Base-by-base conservation (phyloP, 2,888 invertebrate genomes). In the Dasysyrphus albostriatus region DNA sequence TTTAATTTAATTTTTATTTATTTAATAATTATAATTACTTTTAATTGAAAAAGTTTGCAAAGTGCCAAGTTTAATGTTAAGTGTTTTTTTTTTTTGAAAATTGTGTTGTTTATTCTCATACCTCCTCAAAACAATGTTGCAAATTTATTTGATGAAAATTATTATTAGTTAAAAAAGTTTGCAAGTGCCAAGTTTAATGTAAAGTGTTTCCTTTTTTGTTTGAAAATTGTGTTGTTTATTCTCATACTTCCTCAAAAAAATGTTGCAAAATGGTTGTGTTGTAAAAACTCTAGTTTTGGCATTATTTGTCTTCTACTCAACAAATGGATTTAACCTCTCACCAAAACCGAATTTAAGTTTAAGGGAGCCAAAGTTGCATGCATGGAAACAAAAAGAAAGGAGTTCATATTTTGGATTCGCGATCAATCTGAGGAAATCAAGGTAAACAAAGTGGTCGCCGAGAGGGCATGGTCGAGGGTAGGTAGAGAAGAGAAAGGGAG, bases 321-420 rank as follows among this genome's bases (percentile, higher is more conserved):
- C 75, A 59, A 83, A 78, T 84, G 88, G 83, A 88, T 92, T 92
- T 85, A 92, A 92, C 67, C 90, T 91, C 67, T 89, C 91, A 82
- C 92, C 92, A 10, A 89, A 88, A 37, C 91, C 92, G 5, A 92
- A 90, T 80, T 49, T 89, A 37, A 89, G 89, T 24, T 90, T 92
- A 37, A 82, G 76, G 19, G 89, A 90, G 8, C 91, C 92, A 4
- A 75, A 88, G 42, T 58, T 90, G 10, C 88, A 88, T 76, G 89
- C 89, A 32, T 89, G 89, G 63, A 90, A 6, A 32, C 2, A 90
- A 1, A 91, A 91, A 88, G 72, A 88, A 8, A 89, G 90, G 70
- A 92, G 91, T 81, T 92, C 92, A 42, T 92, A 92, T 83, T 92
- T 92, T 88, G 92, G 92, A 88, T 92, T 89, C 87, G 89, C 90